Base-by-base conservation (phyloP, 2,113 vertebrate genomes). In the Phylloscopus trochiloides region DNA sequence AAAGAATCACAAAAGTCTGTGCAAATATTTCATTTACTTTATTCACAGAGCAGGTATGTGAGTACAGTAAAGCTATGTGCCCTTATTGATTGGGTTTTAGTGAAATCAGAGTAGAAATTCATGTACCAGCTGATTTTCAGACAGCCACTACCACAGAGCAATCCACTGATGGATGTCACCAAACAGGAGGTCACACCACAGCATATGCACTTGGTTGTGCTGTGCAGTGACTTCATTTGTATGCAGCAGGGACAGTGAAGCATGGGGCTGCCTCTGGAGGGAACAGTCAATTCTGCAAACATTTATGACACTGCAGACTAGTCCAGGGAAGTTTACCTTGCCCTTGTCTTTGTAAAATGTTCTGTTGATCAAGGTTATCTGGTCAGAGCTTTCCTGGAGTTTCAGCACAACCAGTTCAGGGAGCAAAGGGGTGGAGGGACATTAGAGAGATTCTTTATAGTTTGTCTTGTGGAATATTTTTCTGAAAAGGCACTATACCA, bases 51-150 rank as follows among this genome's bases (percentile, higher is more conserved):
- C 66, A 88, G 68, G 51, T 88, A 48, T 86, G 66, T 48, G 57
- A 80, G 59, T 88, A 88, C 72, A 52, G 38, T 74, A 63, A 74
- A 92, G 29, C 47, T 67, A 11, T 36, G 48, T 90, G 94, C 85
- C 79, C 88, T 88, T 83, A 91, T 92, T 77, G 93, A 96, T 92
- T 90, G 63, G 71, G 55, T 78, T 95, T 94, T 95, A 96, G 63
- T 43, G 76, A 94, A 95, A 94, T 93, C 94, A 76, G 78, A 77
- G 88, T 59, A 88, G 81, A 96, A 96, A 96, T 94, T 86, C 87
- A 50, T 90, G 85, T 85, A 71, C 63, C 85, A 92, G 86, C 22
- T 78, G 82, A 94, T 88, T 93, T 96, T 94, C 79, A 93, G 95
- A 36, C 68, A 93, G 90, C 71, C 10, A 3, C 90, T 66, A 73